These are phyloP conservation scores for Strongylocentrotus purpuratus DNA, from an alignment of 35 echinoderm and acorn worm genomes.

Conservation along the genomic window DNA sequence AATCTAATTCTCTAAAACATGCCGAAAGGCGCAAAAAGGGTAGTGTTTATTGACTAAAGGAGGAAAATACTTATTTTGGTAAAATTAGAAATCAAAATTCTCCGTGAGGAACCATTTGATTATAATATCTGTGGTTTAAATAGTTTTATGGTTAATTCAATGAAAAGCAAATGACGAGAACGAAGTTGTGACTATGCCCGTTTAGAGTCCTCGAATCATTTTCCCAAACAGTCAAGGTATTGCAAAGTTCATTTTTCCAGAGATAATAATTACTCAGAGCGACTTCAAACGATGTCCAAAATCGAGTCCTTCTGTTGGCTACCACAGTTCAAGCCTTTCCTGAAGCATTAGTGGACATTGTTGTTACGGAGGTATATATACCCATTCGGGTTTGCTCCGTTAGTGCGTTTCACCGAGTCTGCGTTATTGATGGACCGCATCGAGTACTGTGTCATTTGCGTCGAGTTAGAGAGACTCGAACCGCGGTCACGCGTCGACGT, in stretches of 20 bases:
- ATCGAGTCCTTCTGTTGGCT: neutral
- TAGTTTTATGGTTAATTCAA: no score
- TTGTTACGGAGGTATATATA: constrained; percentile 31
- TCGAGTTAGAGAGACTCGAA: neutral
- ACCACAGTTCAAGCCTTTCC: neutral
- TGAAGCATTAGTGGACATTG: neutral
- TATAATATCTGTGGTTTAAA: no score
- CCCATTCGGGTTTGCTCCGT: neutral
- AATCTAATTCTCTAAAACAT: no score
- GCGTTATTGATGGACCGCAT: constrained; percentile 16
- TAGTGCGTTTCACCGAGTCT: neutral
- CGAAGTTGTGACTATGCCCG: no score
- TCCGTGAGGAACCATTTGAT: no score
- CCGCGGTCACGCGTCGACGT: constrained; percentile 34
- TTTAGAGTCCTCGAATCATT: neutral
- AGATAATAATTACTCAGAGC: neutral
- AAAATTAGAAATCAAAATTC: no score
- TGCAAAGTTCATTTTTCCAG: neutral
- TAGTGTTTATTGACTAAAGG: no score
- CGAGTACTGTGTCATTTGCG: neutral
- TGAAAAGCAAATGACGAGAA: no score
- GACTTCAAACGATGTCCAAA: neutral
- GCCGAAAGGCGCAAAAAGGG: no score
- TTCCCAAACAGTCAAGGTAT: neutral
- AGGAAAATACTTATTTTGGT: no score